Evolutionary conservation across 2,888 invertebrate species (phyloP), one percentile per base, ranked within the genome.

Genomic region (Strigamia maritima): DNA sequence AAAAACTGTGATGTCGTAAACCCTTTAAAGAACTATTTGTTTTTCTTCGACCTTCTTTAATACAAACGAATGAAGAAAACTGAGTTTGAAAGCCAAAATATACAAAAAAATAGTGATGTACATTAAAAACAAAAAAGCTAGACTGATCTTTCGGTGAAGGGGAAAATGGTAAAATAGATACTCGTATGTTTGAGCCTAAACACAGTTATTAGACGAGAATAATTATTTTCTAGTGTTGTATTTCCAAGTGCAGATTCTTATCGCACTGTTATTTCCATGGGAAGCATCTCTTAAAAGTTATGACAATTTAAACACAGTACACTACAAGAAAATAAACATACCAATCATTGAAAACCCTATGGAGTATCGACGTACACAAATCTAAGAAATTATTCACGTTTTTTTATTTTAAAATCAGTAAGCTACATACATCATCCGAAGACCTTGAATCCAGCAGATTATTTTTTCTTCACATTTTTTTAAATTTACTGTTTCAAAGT

Each of bases 361-460:
- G n/a, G 10, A 35, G 6, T 8, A 35, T 35, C 35, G 35, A n/a
- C n/a, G n/a, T n/a, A n/a, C 3, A 35, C 3, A 35, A 35, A 35
- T 8, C 6, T 35, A 49, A 49, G 6, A 49, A 49, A 1, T 49
- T 49, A 19, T 12, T 49, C n/a, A 49, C 7, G 0, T 49, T 16
- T 49, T 49, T 49, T 49, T 2, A 14, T 49, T 10, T 6, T 7
- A 24, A 65, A 65, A 44, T 38, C 8, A 16, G 60, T 65, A 1
- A 65, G 12, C n/a, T 24, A 22, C 24, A 10, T 49, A 35, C 14
- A 1, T n/a, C 44, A 44, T n/a, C 8, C 0, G n/a, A 19, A 16
- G 70, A 70, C 70, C 70, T 70, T 70, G 70, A 26, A 26, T 70
- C n/a, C 26, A 70, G 24, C n/a, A n/a, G n/a, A n/a, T n/a, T n/a